Evolutionary conservation across 2,113 vertebrate genomes (phyloP).

Genomic region (Zosterops hypoxanthus): DNA sequence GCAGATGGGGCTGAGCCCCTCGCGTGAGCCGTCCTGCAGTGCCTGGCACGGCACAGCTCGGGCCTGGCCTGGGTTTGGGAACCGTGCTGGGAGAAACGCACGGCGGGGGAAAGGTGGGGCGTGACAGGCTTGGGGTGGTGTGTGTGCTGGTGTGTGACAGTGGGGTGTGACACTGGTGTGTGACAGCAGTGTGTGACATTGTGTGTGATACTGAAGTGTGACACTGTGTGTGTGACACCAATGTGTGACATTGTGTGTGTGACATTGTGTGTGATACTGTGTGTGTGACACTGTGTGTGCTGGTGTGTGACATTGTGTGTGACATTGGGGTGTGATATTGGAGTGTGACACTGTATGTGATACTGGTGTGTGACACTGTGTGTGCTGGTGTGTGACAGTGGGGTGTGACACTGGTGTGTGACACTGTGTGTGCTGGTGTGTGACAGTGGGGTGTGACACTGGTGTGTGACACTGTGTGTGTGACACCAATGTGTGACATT

Average conservation of each 20-base stretch:
- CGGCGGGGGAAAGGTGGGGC: neutral
- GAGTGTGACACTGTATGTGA: neutral
- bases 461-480: too few species aligned
- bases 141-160: neutral
- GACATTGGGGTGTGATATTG: too few species aligned
- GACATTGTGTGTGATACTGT: neutral
- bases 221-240: too few species aligned
- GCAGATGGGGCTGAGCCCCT: neutral
- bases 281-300: neutral
- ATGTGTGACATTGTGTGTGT: neutral
- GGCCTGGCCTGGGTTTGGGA: neutral
- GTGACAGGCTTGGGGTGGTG: accelerated
- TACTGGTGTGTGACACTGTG: accelerated
- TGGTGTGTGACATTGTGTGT: too few species aligned
- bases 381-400: too few species aligned
- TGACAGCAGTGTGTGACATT: too few species aligned
- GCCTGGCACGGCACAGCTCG: neutral
- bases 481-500: too few species aligned
- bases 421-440: too few species aligned
- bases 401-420: neutral
- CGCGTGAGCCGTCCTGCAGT: neutral
- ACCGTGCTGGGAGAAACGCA: neutral
- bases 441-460: too few species aligned
- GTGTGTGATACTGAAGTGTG: neutral
- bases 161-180: neutral